Percentiles rank a stretch among this genome's conserved stretches.
Conservation (phyloP, 1,140 invertebrate genomes). For the Heliconius himera region DNA sequence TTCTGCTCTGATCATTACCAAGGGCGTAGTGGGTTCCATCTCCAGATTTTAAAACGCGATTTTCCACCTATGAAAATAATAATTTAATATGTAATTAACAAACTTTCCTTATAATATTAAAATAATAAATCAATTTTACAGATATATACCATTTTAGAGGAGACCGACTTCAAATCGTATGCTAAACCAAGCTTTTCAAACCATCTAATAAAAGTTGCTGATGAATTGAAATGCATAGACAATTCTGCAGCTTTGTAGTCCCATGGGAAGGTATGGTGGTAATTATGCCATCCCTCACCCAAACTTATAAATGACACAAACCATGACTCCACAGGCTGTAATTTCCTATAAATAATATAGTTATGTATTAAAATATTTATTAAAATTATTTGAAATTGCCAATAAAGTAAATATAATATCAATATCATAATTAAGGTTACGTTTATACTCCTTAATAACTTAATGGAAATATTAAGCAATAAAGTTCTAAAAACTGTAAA, state of each 20-base stretch:
- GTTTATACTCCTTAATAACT: too few relatives aligned
- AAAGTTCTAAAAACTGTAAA: too few relatives aligned
- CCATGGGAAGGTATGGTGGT: constrained; percentile 90
- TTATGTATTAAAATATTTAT: too few relatives aligned
- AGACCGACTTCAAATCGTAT: constrained; percentile 84
- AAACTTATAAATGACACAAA: constrained; percentile 80
- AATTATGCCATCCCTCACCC: constrained; percentile 91
- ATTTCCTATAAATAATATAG: constrained; percentile 73
- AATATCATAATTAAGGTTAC: too few relatives aligned
- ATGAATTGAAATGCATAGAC: constrained; percentile 73
- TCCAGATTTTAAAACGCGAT: constrained; percentile 58
- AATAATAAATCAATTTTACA: background rate
- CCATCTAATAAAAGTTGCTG: constrained; percentile 78
- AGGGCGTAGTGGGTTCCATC: constrained; percentile 65
- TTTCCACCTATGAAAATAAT: constrained; percentile 51
- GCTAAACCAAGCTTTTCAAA: constrained; percentile 81
- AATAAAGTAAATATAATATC: too few relatives aligned
- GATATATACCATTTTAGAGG: constrained; percentile 71
- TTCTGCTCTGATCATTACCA: constrained; percentile 57
- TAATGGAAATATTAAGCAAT: too few relatives aligned
- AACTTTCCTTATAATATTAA: background rate
- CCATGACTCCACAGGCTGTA: constrained; percentile 82
- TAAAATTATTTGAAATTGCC: too few relatives aligned
- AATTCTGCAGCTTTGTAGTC: constrained; percentile 87
- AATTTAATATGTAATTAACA: background rate